phyloP scores from a whole-genome alignment of 2,113 vertebrate genomes.

The Tragelaphus scriptus region DNA sequence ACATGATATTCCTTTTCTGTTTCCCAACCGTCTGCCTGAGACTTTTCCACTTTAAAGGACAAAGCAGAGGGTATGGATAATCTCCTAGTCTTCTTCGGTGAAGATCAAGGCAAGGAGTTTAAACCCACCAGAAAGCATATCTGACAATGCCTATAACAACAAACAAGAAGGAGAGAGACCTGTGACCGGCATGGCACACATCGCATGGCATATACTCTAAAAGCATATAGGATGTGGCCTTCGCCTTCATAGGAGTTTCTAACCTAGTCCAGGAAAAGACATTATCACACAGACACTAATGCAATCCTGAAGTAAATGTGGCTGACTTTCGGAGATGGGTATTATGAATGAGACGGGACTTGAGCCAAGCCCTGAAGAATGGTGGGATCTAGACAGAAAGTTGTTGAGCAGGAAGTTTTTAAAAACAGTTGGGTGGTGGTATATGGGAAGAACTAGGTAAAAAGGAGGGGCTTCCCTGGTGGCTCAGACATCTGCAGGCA shows the following conservation, averaged over 20 bases:
- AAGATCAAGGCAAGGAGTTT: neutral
- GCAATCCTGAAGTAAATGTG: neutral
- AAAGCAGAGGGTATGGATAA: neutral
- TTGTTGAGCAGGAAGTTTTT: neutral
- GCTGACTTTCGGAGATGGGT: neutral
- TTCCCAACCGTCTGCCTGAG: neutral
- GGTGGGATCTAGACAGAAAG: neutral
- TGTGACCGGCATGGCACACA: neutral
- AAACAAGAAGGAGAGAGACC: neutral
- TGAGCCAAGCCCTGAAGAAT: neutral
- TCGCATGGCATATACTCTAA: neutral
- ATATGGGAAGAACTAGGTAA: neutral
- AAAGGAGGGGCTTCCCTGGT: no score
- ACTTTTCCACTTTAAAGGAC: neutral
- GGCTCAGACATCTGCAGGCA: neutral
- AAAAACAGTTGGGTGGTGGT: neutral
- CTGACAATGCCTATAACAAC: neutral
- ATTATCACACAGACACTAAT: neutral
- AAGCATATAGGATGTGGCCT: neutral
- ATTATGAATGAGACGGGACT: neutral
- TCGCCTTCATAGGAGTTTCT: neutral
- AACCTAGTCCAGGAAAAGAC: neutral
- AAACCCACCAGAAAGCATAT: neutral
- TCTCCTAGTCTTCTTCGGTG: neutral
- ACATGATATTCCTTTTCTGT: neutral